These are phyloP conservation scores for Enteromius paludinosus DNA, from an alignment of 2,797 vertebrate genomes.

Conservation along the genomic window DNA sequence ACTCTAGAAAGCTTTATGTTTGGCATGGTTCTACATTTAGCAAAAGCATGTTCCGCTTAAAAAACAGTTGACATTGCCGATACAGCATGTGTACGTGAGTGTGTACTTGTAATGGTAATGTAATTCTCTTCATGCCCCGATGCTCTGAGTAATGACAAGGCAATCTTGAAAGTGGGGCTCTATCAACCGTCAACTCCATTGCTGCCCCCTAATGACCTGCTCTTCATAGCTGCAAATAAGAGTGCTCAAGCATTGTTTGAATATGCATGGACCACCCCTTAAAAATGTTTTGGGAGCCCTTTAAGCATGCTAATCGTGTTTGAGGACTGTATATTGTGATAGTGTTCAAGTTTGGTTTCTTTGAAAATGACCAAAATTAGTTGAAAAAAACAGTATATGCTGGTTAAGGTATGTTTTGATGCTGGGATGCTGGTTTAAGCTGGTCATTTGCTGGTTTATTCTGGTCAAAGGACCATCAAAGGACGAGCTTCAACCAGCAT, in stretches of 20 bases:
- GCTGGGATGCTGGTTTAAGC: too few species aligned
- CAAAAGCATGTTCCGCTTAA: background rate
- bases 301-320: constrained; percentile 44
- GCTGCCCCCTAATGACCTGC: constrained; percentile 33
- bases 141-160: constrained; percentile 36
- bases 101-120: constrained; percentile 21
- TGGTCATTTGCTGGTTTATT: too few species aligned
- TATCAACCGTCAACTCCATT: constrained; percentile 54
- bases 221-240: constrained; percentile 52
- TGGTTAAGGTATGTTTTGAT: too few species aligned
- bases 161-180: constrained; percentile 63
- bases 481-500: too few species aligned
- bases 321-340: constrained; percentile 74
- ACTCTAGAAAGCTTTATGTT: constrained; percentile 7
- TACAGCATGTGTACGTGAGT: constrained; percentile 7
- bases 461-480: too few species aligned
- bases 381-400: too few species aligned
- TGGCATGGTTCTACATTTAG: constrained; percentile 25
- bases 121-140: constrained; percentile 50
- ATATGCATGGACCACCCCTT: constrained; percentile 43
- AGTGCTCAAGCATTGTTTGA: constrained; percentile 45
- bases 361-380: background rate
- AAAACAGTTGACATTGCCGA: constrained; percentile 13
- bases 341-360: constrained; percentile 56
- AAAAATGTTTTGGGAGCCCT: constrained; percentile 15